These are phyloP conservation scores for Zaprionus camerounensis DNA, from an alignment of 1,140 invertebrate genomes.

Conservation along the genomic window DNA sequence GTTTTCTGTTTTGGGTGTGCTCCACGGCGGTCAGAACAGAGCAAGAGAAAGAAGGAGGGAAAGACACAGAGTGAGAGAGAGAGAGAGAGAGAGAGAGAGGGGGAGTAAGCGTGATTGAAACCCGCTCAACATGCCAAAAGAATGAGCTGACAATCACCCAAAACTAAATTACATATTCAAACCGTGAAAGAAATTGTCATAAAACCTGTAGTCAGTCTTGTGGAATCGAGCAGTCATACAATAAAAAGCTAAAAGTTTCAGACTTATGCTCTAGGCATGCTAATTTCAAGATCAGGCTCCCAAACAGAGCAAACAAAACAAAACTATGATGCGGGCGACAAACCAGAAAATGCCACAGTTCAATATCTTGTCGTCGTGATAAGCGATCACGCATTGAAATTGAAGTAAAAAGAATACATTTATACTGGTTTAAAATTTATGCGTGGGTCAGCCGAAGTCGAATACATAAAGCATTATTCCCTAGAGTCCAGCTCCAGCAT, in stretches of 20 bases:
- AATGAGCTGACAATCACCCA: constrained; percentile 2
- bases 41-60: neutral
- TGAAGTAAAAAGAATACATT: constrained; percentile 1
- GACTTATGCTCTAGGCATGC: constrained; percentile 43
- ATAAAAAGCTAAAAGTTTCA: constrained; percentile 34
- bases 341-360: constrained; percentile 21
- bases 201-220: constrained; percentile 33
- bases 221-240: constrained; percentile 30
- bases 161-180: constrained; percentile 38
- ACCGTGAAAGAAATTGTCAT: constrained; percentile 26
- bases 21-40: neutral
- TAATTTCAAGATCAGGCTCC: constrained; percentile 50
- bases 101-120: constrained; percentile 5
- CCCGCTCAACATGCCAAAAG: constrained; percentile 15
- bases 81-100: neutral
- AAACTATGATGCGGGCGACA: constrained; percentile 21
- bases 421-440: neutral
- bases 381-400: constrained; percentile 44
- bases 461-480: neutral
- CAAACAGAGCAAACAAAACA: constrained; percentile 20
- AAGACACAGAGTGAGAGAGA: neutral
- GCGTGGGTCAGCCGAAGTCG: neutral
- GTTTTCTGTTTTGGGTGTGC: constrained; percentile 37
- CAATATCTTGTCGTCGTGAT: constrained; percentile 27
- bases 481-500: neutral